Evolutionary conservation across 2,888 invertebrate genomes (phyloP).

Genomic region (Oxystoma pomonae): DNA sequence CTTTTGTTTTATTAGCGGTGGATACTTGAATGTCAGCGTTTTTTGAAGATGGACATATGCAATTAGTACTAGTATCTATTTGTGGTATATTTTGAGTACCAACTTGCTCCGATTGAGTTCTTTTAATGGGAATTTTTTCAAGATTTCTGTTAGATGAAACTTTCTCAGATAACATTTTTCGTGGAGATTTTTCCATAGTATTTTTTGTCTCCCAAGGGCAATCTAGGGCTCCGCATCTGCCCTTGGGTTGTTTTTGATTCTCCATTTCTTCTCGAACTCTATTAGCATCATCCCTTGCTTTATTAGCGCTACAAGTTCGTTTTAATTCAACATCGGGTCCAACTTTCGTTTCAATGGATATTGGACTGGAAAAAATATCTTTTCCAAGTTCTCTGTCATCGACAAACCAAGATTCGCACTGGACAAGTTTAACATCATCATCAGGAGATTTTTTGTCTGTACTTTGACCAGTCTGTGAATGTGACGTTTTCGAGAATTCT

Average conservation of each 20-base stretch:
- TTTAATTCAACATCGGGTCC: background rate
- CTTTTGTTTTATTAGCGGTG: conserved; percentile 3
- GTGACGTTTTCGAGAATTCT: background rate
- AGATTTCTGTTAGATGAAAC: background rate
- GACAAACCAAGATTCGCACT: conserved; percentile 3
- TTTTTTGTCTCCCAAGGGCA: background rate
- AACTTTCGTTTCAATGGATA: background rate
- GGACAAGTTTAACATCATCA: background rate
- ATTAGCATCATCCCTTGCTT: background rate
- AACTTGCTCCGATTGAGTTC: background rate
- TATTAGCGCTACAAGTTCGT: background rate
- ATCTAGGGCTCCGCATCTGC: background rate
- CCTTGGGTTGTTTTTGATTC: background rate
- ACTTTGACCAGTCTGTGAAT: background rate
- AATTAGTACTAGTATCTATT: background rate
- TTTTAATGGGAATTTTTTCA: background rate
- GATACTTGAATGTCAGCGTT: conserved; percentile 11
- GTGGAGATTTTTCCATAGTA: too few relatives aligned
- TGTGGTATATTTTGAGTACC: background rate
- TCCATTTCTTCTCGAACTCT: background rate
- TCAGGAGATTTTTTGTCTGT: background rate
- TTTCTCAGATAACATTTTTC: too few relatives aligned
- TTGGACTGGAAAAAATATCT: background rate
- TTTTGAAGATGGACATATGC: background rate
- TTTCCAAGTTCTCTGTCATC: background rate